Evolutionary conservation across 1,140 invertebrate genomes (phyloP).

Genomic region (Drosophila lacteicornis): DNA sequence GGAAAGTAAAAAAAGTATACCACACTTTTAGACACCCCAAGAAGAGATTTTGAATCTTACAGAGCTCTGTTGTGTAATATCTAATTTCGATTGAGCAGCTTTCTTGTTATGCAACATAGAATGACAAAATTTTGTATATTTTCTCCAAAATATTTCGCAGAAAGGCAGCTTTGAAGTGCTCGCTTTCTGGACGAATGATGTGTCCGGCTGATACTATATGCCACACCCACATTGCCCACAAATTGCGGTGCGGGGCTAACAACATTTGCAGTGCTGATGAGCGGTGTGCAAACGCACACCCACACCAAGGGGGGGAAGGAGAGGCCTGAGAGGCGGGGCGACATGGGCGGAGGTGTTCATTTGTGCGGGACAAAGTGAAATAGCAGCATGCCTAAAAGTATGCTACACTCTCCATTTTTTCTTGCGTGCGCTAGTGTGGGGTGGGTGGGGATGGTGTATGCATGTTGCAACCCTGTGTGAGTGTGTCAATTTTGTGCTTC

Average conservation of each 20-base stretch:
- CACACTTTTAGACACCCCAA: not conserved
- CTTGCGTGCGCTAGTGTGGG: constrained; percentile 26
- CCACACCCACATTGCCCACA: constrained; percentile 80
- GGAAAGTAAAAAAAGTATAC: not conserved
- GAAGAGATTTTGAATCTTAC: not conserved
- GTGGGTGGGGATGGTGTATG: constrained; percentile 6
- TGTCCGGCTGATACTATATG: constrained; percentile 58
- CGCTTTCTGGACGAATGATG: constrained; percentile 70
- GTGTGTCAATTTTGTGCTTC: constrained; percentile 62
- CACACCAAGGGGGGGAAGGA: not conserved
- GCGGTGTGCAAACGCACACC: constrained; percentile 27
- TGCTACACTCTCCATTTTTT: constrained; percentile 57
- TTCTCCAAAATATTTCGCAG: constrained; percentile 17
- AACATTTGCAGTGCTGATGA: constrained; percentile 73
- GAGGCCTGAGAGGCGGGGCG: not conserved
- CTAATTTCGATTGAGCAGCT: not conserved
- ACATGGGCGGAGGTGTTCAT: constrained; percentile 69
- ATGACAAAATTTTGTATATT: constrained; percentile 2
- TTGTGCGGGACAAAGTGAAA: constrained; percentile 79
- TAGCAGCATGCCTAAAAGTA: constrained; percentile 82
- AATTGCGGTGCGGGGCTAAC: constrained; percentile 78
- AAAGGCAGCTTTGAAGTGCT: constrained; percentile 11
- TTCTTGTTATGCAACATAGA: not conserved
- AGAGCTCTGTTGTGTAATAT: not conserved
- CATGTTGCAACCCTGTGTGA: constrained; percentile 34